A percentile compares a stretch with the other conserved stretches of the same genome.
These are phyloP conservation scores for Porites cylindrica DNA, from an alignment of 92 coral and sea anemone genomes.

Conservation along the genomic window DNA sequence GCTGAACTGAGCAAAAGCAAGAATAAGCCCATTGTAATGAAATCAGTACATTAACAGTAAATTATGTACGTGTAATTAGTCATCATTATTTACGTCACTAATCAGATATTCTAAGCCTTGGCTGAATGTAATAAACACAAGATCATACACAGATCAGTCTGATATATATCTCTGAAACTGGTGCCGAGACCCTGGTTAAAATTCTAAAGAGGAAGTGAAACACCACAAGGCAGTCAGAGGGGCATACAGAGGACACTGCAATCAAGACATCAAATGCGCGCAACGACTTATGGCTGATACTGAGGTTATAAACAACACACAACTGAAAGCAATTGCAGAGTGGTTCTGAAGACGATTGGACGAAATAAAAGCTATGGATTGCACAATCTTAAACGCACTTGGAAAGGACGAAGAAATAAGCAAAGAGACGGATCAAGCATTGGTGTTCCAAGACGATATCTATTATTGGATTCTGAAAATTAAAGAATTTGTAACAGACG, in stretches of 20 bases:
- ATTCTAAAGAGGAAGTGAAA: too few relatives aligned
- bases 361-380: slow-evolving; percentile 35
- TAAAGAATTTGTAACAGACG: too few relatives aligned
- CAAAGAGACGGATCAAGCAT: too few relatives aligned
- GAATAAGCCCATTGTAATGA: slow-evolving; percentile 14
- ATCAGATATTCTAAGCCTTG: slow-evolving; percentile 8
- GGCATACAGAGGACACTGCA: slow-evolving; percentile 37
- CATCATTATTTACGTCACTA: slow-evolving; percentile 16
- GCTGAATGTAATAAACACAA: slow-evolving; percentile 10
- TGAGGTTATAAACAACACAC: slow-evolving; percentile 20
- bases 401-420: slow-evolving; percentile 20
- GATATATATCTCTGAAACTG: too few relatives aligned
- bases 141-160: neutral
- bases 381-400: neutral
- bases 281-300: slow-evolving; percentile 50
- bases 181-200: too few relatives aligned
- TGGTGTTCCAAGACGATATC: too few relatives aligned
- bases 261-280: neutral
- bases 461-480: too few relatives aligned
- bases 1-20: slow-evolving; percentile 13
- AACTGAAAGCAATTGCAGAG: slow-evolving; percentile 43
- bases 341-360: slow-evolving; percentile 31
- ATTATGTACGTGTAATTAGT: slow-evolving; percentile 14
- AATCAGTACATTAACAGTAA: slow-evolving; percentile 5
- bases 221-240: slow-evolving; percentile 40